Conservation (phyloP, 1,140 invertebrate species). For the Telenomus remus region DNA sequence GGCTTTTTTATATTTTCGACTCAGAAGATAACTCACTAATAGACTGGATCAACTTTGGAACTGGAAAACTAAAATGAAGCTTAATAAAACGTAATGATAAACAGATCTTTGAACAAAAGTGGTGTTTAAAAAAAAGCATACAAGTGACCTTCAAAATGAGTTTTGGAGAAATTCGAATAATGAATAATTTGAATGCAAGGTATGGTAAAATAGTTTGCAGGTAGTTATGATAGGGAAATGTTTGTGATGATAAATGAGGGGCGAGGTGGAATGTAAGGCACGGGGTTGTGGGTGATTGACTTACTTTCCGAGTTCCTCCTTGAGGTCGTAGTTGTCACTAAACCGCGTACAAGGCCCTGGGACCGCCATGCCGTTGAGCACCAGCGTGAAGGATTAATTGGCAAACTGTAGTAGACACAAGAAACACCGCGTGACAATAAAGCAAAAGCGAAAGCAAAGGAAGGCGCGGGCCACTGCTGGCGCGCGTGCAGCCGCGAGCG, state of each 20-base stretch:
- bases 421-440: constrained; percentile 4
- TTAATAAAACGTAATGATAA: too few relatives aligned
- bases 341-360: constrained; percentile 90
- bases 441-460: constrained; percentile 10
- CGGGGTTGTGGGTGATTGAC: constrained; percentile 71
- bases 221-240: neutral
- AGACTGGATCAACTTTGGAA: too few relatives aligned
- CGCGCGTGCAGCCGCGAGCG: constrained; percentile 57
- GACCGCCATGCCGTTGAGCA: constrained; percentile 77
- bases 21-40: too few relatives aligned
- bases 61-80: too few relatives aligned
- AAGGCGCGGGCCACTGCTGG: constrained; percentile 57
- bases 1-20: too few relatives aligned
- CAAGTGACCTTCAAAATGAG: too few relatives aligned
- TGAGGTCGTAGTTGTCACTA: constrained; percentile 99
- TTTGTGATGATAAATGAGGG: neutral
- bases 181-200: too few relatives aligned
- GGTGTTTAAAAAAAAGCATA: too few relatives aligned
- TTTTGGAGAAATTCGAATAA: too few relatives aligned
- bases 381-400: constrained; percentile 45
- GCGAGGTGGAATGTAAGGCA: neutral
- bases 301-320: constrained; percentile 99
- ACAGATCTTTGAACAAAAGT: too few relatives aligned
- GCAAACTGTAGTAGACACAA: constrained; percentile 17
- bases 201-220: too few relatives aligned